These are phyloP conservation scores for Limnephilus rhombicus DNA, from an alignment of 2,888 invertebrate genomes.

Conservation along the genomic window DNA sequence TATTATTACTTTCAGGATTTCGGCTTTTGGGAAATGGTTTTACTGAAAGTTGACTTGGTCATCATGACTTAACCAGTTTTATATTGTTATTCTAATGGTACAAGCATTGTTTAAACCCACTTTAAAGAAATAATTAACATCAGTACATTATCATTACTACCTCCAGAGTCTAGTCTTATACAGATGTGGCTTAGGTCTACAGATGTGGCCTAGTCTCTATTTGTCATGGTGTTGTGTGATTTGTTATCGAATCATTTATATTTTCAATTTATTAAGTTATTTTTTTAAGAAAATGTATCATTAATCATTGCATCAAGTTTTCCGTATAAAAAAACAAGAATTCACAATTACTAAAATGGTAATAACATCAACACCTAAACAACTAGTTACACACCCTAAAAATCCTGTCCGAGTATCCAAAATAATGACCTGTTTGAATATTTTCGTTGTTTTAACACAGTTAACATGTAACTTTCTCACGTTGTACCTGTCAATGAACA, in stretches of 20 bases:
- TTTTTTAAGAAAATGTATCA: neutral
- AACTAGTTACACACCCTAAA: neutral
- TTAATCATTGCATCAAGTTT: neutral
- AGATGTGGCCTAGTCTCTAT: neutral
- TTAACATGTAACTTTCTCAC: neutral
- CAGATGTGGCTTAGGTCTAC: neutral
- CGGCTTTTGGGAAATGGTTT: neutral
- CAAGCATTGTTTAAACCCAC: neutral
- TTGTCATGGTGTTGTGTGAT: neutral
- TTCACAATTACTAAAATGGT: neutral
- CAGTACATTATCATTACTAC: neutral
- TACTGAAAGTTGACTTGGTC: neutral
- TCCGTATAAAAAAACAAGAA: neutral
- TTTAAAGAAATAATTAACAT: neutral
- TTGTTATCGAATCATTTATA: neutral
- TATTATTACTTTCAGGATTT: neutral
- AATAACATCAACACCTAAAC: neutral
- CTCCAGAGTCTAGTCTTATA: neutral
- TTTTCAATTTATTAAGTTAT: neutral
- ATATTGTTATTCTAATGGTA: neutral
- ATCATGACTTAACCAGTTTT: neutral
- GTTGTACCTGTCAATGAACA: slow-evolving; percentile 10
- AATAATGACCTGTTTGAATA: neutral
- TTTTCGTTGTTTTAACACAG: neutral
- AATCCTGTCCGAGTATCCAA: neutral